These are phyloP conservation scores for Antedon mediterranea DNA, from an alignment of 53 echinoderm and acorn worm species.

Conservation along the genomic window DNA sequence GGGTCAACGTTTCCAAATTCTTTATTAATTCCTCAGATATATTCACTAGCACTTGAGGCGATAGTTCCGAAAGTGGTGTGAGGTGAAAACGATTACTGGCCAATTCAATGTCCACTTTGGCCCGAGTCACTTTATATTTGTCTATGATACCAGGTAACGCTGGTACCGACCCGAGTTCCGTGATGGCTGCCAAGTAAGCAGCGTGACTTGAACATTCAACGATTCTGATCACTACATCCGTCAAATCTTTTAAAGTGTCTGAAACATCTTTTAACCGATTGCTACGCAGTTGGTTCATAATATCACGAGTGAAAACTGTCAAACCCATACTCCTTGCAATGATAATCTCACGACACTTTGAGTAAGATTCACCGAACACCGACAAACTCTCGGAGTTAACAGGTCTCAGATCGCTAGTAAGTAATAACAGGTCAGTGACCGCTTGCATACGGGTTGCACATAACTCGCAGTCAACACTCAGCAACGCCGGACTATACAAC, in stretches of 20 bases:
- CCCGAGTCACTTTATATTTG: constrained; percentile 74
- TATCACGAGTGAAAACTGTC: constrained; percentile 65
- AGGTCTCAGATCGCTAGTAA: constrained; percentile 89
- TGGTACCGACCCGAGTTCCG: constrained; percentile 62
- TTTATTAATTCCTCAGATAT: constrained; percentile 73
- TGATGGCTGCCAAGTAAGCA: constrained; percentile 82
- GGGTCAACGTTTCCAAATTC: constrained; percentile 56
- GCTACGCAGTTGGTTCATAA: constrained; percentile 51
- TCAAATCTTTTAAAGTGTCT: constrained; percentile 47
- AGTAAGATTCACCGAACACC: constrained; percentile 70
- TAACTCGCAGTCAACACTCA: constrained; percentile 72
- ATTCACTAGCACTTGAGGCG: constrained; percentile 60
- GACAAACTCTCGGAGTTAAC: constrained; percentile 85
- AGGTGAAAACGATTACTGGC: constrained; percentile 66
- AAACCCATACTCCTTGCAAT: constrained; percentile 87
- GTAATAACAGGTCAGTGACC: constrained; percentile 70
- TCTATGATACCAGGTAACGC: constrained; percentile 87
- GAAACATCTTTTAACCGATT: constrained; percentile 50
- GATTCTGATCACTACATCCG: constrained; percentile 67
- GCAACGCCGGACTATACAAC: constrained; percentile 60
- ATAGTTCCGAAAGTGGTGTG: constrained; percentile 64
- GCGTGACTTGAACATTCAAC: constrained; percentile 88
- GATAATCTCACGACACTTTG: constrained; percentile 87
- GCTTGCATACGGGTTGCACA: constrained; percentile 85
- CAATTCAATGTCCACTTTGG: constrained; percentile 79